Evolutionary conservation across 2,113 vertebrate genomes (phyloP).

Genomic region (Sphaerodactylus townsendi): DNA sequence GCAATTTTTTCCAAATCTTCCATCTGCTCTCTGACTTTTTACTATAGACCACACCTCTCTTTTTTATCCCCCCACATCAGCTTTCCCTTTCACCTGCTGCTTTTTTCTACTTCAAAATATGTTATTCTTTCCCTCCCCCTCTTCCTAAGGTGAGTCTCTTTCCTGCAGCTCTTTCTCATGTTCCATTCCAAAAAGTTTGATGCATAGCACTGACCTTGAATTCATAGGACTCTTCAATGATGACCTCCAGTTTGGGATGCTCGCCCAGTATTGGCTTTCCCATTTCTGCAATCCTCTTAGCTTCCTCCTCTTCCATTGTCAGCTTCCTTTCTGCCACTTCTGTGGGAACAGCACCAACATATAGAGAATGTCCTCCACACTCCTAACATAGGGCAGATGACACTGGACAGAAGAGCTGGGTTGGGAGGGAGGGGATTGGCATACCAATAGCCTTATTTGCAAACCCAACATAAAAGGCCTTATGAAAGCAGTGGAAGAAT

Average conservation of each 20-base stretch:
- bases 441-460: background rate
- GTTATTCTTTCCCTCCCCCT: background rate
- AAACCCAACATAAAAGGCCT: background rate
- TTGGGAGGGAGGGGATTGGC: background rate
- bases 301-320: conserved; percentile 91
- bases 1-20: background rate
- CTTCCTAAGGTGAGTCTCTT: background rate
- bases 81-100: background rate
- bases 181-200: background rate
- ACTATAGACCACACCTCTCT: background rate
- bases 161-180: background rate
- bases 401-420: background rate
- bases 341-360: conserved; percentile 70
- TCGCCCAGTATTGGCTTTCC: conserved; percentile 93
- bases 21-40: conserved; percentile 2
- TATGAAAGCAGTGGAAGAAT: background rate
- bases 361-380: conserved; percentile 21
- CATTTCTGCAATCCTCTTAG: conserved; percentile 97
- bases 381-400: background rate
- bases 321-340: conserved; percentile 90
- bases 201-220: conserved; percentile 87
- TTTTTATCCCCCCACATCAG: background rate
- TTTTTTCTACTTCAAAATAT: background rate
- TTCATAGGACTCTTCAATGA: conserved; percentile 98
- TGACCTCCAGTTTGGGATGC: conserved; percentile 93